A percentile compares a stretch with the other conserved stretches of the same genome.
Conservation (phyloP, 2,888 invertebrate genomes). For the Lasioglossum marginatum region DNA sequence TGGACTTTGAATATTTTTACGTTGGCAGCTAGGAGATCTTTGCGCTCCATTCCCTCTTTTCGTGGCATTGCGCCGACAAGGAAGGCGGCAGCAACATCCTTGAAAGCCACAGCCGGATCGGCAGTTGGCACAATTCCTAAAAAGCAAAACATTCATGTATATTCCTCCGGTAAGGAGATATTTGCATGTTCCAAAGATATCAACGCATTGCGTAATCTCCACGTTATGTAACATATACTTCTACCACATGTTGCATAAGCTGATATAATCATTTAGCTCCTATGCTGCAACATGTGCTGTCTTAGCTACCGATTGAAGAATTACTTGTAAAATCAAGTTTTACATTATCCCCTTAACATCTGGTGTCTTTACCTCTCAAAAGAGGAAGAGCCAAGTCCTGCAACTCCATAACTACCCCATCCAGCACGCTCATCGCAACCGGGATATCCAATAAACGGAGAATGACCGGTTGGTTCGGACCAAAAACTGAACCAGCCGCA, state of each 20-base stretch:
- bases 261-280: background rate
- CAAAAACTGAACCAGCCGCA: constrained; percentile 98
- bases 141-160: background rate
- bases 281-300: background rate
- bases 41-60: constrained; percentile 99
- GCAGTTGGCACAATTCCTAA: constrained; percentile 93
- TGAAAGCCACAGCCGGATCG: constrained; percentile 96
- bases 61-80: constrained; percentile 99
- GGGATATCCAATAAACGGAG: constrained; percentile 97
- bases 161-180: background rate
- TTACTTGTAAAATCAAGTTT: background rate
- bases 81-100: constrained; percentile 97
- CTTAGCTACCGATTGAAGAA: background rate
- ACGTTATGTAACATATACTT: constrained; percentile 34
- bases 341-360: background rate
- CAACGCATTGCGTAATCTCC: constrained; percentile 16
- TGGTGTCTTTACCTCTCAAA: constrained; percentile 87
- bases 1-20: constrained; percentile 99
- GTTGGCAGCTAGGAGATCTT: constrained; percentile 98
- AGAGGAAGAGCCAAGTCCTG: constrained; percentile 97
- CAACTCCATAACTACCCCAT: constrained; percentile 99
- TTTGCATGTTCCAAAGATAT: background rate
- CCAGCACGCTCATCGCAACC: constrained; percentile 97
- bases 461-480: constrained; percentile 93
- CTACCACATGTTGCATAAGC: background rate